These are phyloP conservation scores for Lampris incognitus DNA, from an alignment of 2,113 vertebrate species.

Conservation along the genomic window DNA sequence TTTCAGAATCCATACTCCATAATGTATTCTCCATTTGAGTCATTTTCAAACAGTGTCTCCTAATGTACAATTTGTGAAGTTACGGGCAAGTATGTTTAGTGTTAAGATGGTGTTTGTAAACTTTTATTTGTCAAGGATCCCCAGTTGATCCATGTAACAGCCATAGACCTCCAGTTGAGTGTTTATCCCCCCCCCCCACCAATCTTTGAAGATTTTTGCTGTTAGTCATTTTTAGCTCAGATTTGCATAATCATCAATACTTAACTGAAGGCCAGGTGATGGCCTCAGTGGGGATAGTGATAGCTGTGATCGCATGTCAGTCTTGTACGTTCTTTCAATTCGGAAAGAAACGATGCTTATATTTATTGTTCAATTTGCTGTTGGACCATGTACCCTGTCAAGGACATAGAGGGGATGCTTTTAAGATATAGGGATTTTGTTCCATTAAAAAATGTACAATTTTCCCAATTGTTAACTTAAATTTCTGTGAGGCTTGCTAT, in stretches of 20 bases:
- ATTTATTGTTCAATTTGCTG: no score
- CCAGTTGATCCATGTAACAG: not conserved
- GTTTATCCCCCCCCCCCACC: no score
- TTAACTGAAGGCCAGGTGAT: no score
- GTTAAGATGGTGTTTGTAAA: not conserved
- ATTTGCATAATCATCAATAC: no score
- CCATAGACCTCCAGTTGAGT: not conserved
- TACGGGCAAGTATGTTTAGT: not conserved
- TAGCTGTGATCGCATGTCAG: no score
- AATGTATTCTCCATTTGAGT: not conserved
- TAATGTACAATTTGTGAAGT: conserved; percentile 37
- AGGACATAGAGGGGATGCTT: no score
- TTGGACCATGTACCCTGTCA: no score
- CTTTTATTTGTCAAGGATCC: not conserved
- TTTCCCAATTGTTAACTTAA: conserved; percentile 43
- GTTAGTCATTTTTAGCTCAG: no score
- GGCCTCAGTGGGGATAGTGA: no score
- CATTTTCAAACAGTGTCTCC: not conserved
- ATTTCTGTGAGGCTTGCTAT: not conserved
- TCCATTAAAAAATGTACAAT: conserved; percentile 8
- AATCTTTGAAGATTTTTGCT: no score
- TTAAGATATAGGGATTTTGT: conserved; percentile 7
- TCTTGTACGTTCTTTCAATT: no score
- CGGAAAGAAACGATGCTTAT: no score
- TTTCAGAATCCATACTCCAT: not conserved